These are phyloP conservation scores for Cosmopolites sordidus DNA, from an alignment of 2,888 invertebrate genomes.

Conservation along the genomic window DNA sequence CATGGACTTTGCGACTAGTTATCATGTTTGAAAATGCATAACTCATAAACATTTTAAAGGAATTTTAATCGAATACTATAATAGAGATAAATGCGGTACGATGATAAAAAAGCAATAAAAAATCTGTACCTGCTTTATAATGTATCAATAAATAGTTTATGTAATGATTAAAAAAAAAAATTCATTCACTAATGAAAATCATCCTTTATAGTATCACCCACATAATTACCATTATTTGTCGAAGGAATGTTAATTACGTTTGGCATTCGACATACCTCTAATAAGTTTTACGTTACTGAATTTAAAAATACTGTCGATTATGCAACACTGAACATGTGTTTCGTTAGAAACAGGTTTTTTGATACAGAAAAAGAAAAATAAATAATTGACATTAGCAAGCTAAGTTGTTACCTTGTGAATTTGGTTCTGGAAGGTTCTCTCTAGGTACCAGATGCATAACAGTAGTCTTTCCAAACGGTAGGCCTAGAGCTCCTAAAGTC, in stretches of 20 bases:
- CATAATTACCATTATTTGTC: not conserved
- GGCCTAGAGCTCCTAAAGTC: slow-evolving; percentile 93
- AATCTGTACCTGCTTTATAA: too few species aligned
- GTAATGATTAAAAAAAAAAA: too few species aligned
- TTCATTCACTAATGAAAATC: too few species aligned
- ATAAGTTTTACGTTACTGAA: not conserved
- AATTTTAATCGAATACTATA: too few species aligned
- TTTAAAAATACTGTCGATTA: not conserved
- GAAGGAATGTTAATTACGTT: not conserved
- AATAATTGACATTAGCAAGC: not conserved
- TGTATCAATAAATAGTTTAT: too few species aligned
- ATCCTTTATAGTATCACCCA: not conserved
- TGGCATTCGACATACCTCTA: not conserved
- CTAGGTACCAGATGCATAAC: slow-evolving; percentile 99
- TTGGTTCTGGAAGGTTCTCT: slow-evolving; percentile 98
- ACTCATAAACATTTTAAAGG: too few species aligned
- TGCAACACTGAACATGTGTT: not conserved
- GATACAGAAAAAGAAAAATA: too few species aligned
- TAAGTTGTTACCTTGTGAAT: slow-evolving; percentile 75
- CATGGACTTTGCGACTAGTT: too few species aligned
- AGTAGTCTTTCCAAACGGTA: slow-evolving; percentile 95
- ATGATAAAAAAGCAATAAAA: too few species aligned
- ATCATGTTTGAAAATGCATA: too few species aligned
- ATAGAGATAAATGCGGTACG: too few species aligned
- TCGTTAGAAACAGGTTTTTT: too few species aligned